Base-by-base conservation (phyloP, 2,797 vertebrate genomes). In the Hypotaenidia philippensis region DNA sequence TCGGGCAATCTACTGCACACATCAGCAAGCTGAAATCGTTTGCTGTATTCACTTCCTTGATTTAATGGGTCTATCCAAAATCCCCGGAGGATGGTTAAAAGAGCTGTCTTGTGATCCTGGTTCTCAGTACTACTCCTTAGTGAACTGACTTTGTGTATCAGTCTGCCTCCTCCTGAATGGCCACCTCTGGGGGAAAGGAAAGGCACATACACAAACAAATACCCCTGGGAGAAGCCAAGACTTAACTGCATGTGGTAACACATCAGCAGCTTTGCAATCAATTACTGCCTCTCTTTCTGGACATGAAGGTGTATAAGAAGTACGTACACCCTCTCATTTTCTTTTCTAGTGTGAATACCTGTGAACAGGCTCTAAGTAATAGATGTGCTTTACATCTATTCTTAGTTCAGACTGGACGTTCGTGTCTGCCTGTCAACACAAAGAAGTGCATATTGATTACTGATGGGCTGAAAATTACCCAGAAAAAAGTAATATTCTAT, bases 191-290 rank as follows among this genome's bases (percentile, higher is more conserved):
- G 19, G 23, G 31, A 40, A 34, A 31, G 56, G 27, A 82, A 83
- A 74, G 13, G 12, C 31, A 31, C 8, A 1, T 9, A 15, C 13
- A 7, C 21, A 55, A 41, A 27, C 13, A 49, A 9, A 26, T 49
- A 63, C 40, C 14, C 16, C 7, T 55, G n/a, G 34, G 36, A 65
- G 29, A 78, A 82, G 23, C 13, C 26, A 65, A 49, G 26, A 11
- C 0, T 0, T 31, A 66, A 17, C 11, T 11, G 4, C 10, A 1
- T 44, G 29, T 72, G 29, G n/a, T 55, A 41, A 68, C 1, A 5
- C 9, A 17, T 61, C n/a, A 26, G 25, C 17, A 78, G 36, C 26
- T 41, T 60, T 68, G 13, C 36, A 29, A 1, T 36, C 4, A 44
- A 21, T 52, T 15, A 7, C 4, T 26, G 45, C 14, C 36, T 81